These are phyloP conservation scores for Platorchestia sp. DNA, from an alignment of 1,140 invertebrate genomes.

Conservation along the genomic window DNA sequence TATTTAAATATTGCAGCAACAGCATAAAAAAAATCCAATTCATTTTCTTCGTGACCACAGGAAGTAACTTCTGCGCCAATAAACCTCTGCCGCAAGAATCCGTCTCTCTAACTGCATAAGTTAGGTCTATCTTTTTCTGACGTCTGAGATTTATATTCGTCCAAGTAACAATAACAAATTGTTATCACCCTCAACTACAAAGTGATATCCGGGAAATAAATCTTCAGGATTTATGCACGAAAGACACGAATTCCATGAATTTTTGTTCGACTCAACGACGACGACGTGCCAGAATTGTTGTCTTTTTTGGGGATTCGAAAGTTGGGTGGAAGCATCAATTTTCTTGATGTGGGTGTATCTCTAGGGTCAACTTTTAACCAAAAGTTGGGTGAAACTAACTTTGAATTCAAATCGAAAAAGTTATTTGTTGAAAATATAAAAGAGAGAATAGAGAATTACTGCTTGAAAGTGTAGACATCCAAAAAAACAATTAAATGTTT, in stretches of 20 bases:
- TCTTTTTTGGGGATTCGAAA: background rate
- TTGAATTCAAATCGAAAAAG: no score
- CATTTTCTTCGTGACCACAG: no score
- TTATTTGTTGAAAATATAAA: no score
- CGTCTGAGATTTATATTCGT: background rate
- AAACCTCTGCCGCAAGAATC: background rate
- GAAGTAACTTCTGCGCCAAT: background rate
- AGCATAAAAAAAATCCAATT: no score
- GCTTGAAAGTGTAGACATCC: no score
- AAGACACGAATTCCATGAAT: background rate
- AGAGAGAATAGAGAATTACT: no score
- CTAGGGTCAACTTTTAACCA: no score
- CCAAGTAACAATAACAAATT: background rate
- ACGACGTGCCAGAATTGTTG: background rate
- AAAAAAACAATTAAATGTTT: no score
- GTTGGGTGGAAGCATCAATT: background rate
- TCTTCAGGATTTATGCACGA: background rate
- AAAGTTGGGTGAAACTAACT: no score
- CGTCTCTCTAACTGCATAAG: background rate
- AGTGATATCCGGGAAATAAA: background rate
- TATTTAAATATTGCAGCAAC: no score
- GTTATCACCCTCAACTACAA: background rate
- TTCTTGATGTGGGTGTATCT: background rate
- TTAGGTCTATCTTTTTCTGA: background rate
- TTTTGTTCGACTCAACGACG: background rate